These are phyloP conservation scores for Athrips mouffetella DNA, from an alignment of 2,888 invertebrate species.

Conservation along the genomic window DNA sequence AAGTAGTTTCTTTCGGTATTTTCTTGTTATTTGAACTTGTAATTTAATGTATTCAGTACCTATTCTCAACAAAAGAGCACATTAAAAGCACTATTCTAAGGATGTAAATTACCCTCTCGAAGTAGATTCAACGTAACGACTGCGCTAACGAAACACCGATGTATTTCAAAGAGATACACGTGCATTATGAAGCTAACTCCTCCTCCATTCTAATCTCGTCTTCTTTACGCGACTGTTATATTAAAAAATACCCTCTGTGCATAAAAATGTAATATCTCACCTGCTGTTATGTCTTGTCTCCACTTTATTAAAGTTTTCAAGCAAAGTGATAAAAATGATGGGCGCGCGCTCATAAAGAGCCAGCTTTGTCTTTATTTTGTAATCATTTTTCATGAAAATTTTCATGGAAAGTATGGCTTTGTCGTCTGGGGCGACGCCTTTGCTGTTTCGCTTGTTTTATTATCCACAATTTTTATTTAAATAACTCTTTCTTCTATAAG, in stretches of 20 bases:
- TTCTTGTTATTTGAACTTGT: no score
- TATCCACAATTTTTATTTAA: constrained; percentile 1
- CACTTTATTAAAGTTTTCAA: constrained; percentile 68
- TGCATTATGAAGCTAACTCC: no score
- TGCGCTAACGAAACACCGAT: no score
- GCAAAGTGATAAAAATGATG: constrained; percentile 70
- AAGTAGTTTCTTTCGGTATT: no score
- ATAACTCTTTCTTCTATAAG: neutral
- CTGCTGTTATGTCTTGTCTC: constrained; percentile 40
- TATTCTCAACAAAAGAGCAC: no score
- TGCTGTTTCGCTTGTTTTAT: constrained; percentile 11
- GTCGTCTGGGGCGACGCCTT: neutral
- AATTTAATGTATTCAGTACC: no score
- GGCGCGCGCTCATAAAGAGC: constrained; percentile 45
- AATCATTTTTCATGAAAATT: constrained; percentile 41
- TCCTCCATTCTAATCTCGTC: constrained; percentile 14
- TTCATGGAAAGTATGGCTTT: no score
- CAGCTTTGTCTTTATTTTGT: constrained; percentile 57
- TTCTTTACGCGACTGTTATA: constrained; percentile 32
- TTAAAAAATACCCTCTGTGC: constrained; percentile 54
- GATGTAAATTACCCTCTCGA: no score
- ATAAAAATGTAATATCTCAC: constrained; percentile 65
- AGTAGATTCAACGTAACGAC: no score
- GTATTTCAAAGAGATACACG: no score
- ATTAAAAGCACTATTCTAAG: no score